These are phyloP conservation scores for Cydia pomonella DNA, from an alignment of 1,140 invertebrate genomes.

Conservation along the genomic window DNA sequence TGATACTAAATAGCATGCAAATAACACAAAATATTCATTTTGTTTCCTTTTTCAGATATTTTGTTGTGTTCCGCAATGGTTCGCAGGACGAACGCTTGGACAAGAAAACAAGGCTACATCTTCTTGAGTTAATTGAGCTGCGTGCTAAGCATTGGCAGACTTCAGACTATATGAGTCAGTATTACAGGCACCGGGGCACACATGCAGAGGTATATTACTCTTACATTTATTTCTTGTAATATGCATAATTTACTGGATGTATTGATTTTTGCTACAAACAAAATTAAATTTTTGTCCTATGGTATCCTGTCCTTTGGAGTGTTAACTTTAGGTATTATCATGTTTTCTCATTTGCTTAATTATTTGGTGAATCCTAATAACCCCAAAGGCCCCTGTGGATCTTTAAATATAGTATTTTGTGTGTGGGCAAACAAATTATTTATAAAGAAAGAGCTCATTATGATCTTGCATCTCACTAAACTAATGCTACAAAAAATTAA, in stretches of 20 bases:
- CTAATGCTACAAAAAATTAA: background rate
- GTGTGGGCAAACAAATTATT: background rate
- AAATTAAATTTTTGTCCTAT: no score
- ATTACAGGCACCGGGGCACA: slow-evolving; percentile 90
- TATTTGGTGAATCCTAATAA: no score
- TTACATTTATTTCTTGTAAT: background rate
- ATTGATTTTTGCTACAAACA: no score
- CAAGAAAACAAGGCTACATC: slow-evolving; percentile 89
- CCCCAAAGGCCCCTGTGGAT: no score
- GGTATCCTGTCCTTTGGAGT: no score
- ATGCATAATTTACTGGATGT: no score
- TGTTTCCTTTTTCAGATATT: slow-evolving; percentile 73
- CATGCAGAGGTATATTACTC: slow-evolving; percentile 84
- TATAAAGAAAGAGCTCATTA: background rate
- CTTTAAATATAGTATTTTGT: background rate
- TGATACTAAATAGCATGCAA: background rate
- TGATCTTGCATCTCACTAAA: background rate
- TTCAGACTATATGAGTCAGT: slow-evolving; percentile 89
- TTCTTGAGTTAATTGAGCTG: slow-evolving; percentile 93
- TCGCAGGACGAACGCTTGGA: slow-evolving; percentile 91
- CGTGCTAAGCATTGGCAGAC: slow-evolving; percentile 92
- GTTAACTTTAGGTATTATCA: no score
- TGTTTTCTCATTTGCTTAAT: no score
- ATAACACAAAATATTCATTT: background rate
- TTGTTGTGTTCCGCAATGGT: slow-evolving; percentile 92